Evolutionary conservation across 1,140 invertebrate species (phyloP).

Genomic region (Diuraphis noxia): DNA sequence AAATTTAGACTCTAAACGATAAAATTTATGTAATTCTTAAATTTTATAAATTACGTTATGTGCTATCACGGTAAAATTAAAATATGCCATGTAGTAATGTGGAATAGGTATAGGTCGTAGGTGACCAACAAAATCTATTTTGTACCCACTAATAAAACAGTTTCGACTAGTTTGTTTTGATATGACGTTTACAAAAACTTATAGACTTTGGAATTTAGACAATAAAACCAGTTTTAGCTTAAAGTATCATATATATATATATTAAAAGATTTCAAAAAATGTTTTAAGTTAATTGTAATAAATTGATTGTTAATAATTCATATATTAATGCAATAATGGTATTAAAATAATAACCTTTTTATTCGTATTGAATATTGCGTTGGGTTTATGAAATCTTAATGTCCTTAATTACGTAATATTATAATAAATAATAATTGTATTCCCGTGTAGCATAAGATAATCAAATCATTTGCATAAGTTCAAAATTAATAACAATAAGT

Average conservation of each 20-base stretch:
- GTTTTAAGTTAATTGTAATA: neutral
- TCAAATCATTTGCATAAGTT: neutral
- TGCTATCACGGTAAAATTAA: neutral
- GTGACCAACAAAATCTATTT: neutral
- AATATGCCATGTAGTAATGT: too few species aligned
- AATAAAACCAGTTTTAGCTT: neutral
- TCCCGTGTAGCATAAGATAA: neutral
- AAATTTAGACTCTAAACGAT: too few species aligned
- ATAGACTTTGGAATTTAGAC: neutral
- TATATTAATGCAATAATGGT: neutral
- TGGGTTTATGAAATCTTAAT: neutral
- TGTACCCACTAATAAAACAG: neutral
- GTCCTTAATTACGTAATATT: too few species aligned
- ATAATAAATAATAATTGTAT: neutral
- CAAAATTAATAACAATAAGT: neutral
- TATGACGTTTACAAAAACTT: neutral
- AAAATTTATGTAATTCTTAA: too few species aligned
- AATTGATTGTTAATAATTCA: neutral
- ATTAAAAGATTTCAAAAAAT: neutral
- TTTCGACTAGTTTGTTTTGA: neutral
- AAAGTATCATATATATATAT: too few species aligned
- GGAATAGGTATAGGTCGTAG: neutral
- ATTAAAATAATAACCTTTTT: neutral
- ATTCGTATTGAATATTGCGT: neutral
- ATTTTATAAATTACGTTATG: too few species aligned